Evolutionary conservation across 2,888 invertebrate genomes (phyloP), one percentile per base, ranked within the genome.

Genomic region (Aphrophora alni): DNA sequence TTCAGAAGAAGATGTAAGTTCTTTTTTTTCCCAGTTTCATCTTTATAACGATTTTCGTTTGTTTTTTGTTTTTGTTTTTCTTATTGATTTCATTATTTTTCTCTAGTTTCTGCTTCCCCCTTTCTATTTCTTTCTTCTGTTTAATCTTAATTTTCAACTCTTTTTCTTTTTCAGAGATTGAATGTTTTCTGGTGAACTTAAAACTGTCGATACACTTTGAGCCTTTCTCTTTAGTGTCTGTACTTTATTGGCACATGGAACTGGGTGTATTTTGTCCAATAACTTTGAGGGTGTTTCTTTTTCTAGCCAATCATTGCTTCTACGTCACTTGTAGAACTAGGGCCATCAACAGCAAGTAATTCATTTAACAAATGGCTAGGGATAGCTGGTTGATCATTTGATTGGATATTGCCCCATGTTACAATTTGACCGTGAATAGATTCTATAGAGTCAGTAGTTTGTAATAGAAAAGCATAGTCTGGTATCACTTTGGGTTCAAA

Each of bases 181-280:
- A n/a, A 70, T 70, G 21, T 21, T 70, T 27, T 70, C 70, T 70
- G 70, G 70, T 26, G 70, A 70, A 27, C 70, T 70, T 27, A 70
- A 27, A 25, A 70, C 70, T 70, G 70, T 70, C 25, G 70, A 70
- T 27, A 27, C 25, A 24, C 14, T 26, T 70, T 70, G 70, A 70
- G 27, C 27, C 24, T 24, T 70, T 70, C 27, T 70, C 33, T 33
- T 33, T 33, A 33, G 33, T 33, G 33, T 7, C 33, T 33, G 10
- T 14, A 70, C 26, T 70, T 27, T 27, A 70, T 27, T 70, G 27
- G 27, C 27, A 70, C 70, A 26, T n/a, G 70, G 70, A 12, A 70
- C 24, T 26, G 70, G 70, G 21, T 70, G 70, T 70, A 70, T 70
- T 27, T 70, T 70, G 21, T 70, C 70, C 70, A 70, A 70, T n/a